Evolutionary conservation across 2,888 invertebrate species (phyloP), one percentile per base, ranked within the genome.

Genomic region (Busseola fusca): DNA sequence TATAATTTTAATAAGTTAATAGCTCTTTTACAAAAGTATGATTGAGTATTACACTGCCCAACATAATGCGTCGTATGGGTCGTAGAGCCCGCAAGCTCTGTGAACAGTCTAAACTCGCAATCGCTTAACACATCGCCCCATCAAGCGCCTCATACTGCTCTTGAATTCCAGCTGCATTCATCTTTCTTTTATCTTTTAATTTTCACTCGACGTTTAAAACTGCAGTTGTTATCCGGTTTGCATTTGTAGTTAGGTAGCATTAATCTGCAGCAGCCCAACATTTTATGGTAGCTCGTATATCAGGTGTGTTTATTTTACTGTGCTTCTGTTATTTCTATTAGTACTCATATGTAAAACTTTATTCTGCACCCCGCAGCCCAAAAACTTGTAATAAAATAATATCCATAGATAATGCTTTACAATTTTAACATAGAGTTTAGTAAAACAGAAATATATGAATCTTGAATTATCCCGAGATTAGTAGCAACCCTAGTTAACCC

Each of bases 131-230:
- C 48, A 72, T 74, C 48, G 30, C 37, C 14, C 18, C 58, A 64
- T 14, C 52, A 64, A 58, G 34, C 64, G 63, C 59, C 52, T 64
- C 60, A 74, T 59, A 74, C 59, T 30, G 56, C 14, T 64, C 50
- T 68, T 74, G 68, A 60, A 64, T 68, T 74, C 60, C 56, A 80
- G 30, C 60, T 52, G 59, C 30, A 80, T 80, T 68, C 45, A 30
- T 80, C 25, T 62, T 42, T 56, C 10, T 25, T 57, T 64, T 77
- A 77, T 75, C 75, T 69, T 76, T 80, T 69, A 69, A 77, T 77
- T 80, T 76, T 77, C 80, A 77, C 64, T 60, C 67, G 79, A 63
- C 42, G 69, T 64, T 74, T 54, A 30, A 60, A 80, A 60, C 69
- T 69, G 45, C 56, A 25, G 52, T 65, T 79, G 74, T 79, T 80